These are phyloP conservation scores for Spatulosminthurus flaviceps DNA, from an alignment of 2,888 invertebrate species.

Conservation along the genomic window DNA sequence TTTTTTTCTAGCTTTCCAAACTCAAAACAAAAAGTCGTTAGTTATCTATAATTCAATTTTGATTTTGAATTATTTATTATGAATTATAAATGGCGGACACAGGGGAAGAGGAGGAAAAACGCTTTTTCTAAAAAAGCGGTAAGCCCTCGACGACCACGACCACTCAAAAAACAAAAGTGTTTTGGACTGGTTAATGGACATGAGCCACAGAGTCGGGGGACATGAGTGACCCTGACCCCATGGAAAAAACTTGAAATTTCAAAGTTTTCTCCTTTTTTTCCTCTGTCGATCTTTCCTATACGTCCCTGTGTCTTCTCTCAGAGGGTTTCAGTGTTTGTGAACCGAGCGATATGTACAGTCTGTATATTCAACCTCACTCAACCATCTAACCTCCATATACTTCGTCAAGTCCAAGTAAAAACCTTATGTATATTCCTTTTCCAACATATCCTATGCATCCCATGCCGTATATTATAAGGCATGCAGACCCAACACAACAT, in stretches of 20 bases:
- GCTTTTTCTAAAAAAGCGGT: slow-evolving; percentile 35
- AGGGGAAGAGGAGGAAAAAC: slow-evolving; percentile 27
- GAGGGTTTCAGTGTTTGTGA: slow-evolving; percentile 2
- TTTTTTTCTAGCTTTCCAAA: background rate
- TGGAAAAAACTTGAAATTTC: slow-evolving; percentile 40
- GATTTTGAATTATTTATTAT: slow-evolving; percentile 21
- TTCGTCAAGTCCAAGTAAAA: too few relatives aligned
- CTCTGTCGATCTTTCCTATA: slow-evolving; percentile 17
- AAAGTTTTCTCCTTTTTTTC: slow-evolving; percentile 34
- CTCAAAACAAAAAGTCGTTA: background rate
- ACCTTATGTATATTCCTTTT: too few relatives aligned
- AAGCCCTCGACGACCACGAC: slow-evolving; percentile 33
- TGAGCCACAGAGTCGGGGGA: slow-evolving; percentile 45
- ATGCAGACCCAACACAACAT: too few relatives aligned
- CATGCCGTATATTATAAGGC: too few relatives aligned
- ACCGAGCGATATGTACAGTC: background rate
- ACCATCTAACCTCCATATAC: background rate
- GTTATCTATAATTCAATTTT: background rate
- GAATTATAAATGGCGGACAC: slow-evolving; percentile 38
- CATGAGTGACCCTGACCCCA: slow-evolving; percentile 44
- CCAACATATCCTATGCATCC: too few relatives aligned
- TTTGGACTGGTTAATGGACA: slow-evolving; percentile 31
- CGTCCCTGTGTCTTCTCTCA: slow-evolving; percentile 17
- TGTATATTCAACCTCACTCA: background rate
- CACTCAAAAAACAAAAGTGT: slow-evolving; percentile 33